These are phyloP conservation scores for Phrynosoma platyrhinos DNA, from an alignment of 2,113 vertebrate genomes.

Conservation along the genomic window DNA sequence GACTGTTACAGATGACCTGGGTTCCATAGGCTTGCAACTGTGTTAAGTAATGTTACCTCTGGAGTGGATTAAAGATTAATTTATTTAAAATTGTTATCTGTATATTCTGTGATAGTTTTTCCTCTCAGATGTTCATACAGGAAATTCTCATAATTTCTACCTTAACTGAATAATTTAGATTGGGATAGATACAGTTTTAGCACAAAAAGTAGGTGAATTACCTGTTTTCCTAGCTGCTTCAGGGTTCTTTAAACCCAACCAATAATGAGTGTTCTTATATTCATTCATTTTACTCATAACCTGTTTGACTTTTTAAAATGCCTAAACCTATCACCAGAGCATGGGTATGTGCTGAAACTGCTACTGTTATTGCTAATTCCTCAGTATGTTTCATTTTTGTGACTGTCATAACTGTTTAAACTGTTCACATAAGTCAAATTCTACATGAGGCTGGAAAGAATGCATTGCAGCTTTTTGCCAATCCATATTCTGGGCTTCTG, in stretches of 20 bases:
- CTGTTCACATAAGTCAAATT: not conserved
- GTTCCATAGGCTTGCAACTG: not conserved
- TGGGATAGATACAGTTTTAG: not conserved
- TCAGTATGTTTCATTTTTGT: not conserved
- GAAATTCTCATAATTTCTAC: conserved; percentile 10
- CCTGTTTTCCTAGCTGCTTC: not conserved
- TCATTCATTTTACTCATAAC: not conserved
- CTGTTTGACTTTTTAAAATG: not conserved
- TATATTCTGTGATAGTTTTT: conserved; percentile 22
- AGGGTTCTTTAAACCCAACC: not conserved
- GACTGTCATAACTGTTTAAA: not conserved
- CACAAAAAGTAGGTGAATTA: not conserved
- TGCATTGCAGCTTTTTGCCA: not conserved
- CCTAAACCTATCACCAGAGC: not conserved
- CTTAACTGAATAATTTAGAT: not conserved
- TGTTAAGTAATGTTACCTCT: not conserved
- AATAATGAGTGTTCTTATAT: not conserved
- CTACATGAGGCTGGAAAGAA: not conserved
- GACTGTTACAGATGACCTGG: conserved; percentile 18
- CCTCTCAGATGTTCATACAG: conserved; percentile 28
- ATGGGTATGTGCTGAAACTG: not conserved
- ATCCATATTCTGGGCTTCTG: not conserved
- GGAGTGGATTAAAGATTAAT: not conserved
- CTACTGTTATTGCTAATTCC: not conserved
- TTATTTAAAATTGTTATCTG: conserved; percentile 14